Evolutionary conservation across 2,888 invertebrate species (phyloP).

Genomic region (Helleia helle): DNA sequence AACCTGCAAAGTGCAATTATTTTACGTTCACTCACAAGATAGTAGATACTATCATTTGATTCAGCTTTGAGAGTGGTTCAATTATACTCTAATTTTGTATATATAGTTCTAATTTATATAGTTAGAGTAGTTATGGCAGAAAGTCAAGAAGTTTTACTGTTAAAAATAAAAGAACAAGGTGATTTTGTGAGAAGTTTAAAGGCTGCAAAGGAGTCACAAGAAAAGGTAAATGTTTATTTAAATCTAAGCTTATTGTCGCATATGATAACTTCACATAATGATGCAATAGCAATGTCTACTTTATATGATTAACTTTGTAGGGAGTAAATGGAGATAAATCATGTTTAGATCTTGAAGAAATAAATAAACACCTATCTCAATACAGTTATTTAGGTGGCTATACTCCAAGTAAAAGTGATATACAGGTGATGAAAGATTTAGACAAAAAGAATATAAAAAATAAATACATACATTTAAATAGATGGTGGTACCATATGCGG

Average conservation of each 20-base stretch:
- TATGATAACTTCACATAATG: conserved; percentile 5
- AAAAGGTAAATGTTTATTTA: conserved; percentile 75
- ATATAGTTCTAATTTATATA: conserved; percentile 10
- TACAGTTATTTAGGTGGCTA: conserved; percentile 75
- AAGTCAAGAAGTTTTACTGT: conserved; percentile 43
- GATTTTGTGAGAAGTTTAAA: conserved; percentile 88
- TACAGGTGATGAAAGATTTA: conserved; percentile 43
- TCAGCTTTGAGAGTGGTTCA: conserved; percentile 32
- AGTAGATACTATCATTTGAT: conserved; percentile 38
- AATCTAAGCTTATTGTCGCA: not conserved
- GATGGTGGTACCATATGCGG: conserved; percentile 77
- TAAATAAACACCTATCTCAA: conserved; percentile 59
- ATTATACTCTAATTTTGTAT: conserved; percentile 10
- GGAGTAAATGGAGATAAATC: conserved; percentile 29
- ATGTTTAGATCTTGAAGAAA: conserved; percentile 37
- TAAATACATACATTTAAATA: conserved; percentile 60
- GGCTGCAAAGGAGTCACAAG: conserved; percentile 83
- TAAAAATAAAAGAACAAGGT: conserved; percentile 78
- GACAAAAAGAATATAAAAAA: conserved; percentile 39
- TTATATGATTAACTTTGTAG: conserved; percentile 40
- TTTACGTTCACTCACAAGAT: conserved; percentile 20
- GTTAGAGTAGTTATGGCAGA: conserved; percentile 41
- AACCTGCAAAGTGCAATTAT: conserved; percentile 42
- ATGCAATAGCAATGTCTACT: conserved; percentile 12
- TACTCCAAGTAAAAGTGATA: conserved; percentile 67